Base-by-base conservation (phyloP, 2,113 vertebrate species). In the Saimiri boliviensis region DNA sequence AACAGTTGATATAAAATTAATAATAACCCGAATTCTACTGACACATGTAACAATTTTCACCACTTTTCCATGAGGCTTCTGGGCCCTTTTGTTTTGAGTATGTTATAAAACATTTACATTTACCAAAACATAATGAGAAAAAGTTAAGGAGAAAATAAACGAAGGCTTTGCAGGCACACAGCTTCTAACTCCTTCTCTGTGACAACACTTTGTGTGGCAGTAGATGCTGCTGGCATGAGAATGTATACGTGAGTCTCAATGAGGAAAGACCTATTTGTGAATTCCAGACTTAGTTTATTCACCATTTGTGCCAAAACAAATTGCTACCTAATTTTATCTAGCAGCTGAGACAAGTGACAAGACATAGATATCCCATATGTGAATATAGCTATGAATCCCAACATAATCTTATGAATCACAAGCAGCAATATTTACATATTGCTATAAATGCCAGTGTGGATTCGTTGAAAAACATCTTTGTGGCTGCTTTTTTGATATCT, bases 1-100 rank as follows among this genome's bases (percentile, higher is more conserved):
- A 83, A 92, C 30, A 54, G 7, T 96, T 84, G 89, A n/a, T 49
- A 58, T 86, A 81, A n/a, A 91, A 47, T 20, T n/a, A 52, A 35
- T 49, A 68, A 45, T 35, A 74, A 54, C 32, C 8, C 4, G 58
- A 16, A 54, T 76, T 91, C 40, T 81, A 77, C 23, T 5, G 4
- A 19, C 82, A 81, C 5, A 85, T 1, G 40, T 71, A 49, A 45
- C 2, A 56, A 11, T 45, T 25, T 80, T 79, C 16, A 83, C 2
- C 81, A 12, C 17, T 86, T 82, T 71, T 74, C 21, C 45, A 0
- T 35, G 32, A 86, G 4, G 25, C 3, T 83, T 84, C 30, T n/a
- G 76, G 47, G 6, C 1, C 20, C 30, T 85, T 96, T 21, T 47
- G 14, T 52, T 70, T 94, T 30, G 17, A 80, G 42, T n/a, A 45